phyloP scores from a whole-genome alignment of 1,140 invertebrate species.

The Drosophila hydei region DNA sequence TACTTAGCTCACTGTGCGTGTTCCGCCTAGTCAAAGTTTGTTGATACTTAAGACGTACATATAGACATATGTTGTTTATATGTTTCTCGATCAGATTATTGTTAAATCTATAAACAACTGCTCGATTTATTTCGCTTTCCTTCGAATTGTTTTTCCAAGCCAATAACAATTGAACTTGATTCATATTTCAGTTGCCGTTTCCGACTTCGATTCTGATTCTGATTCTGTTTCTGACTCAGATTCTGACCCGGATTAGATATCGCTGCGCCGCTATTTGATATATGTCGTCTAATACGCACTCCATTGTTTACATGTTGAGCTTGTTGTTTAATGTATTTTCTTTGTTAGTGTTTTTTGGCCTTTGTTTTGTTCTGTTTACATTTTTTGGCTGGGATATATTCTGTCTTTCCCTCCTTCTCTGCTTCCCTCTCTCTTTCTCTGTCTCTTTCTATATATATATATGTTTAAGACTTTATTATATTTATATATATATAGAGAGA shows the following conservation, averaged over 20 bases:
- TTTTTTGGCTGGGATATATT: constrained; percentile 9
- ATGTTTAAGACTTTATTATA: constrained; percentile 22
- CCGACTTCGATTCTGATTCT: background rate
- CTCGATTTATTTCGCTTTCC: background rate
- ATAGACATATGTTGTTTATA: background rate
- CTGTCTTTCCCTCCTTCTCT: background rate
- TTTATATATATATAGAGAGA: constrained; percentile 22
- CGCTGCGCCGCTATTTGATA: constrained; percentile 4
- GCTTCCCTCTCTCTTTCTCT: background rate
- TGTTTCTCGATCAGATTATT: background rate
- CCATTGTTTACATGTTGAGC: background rate
- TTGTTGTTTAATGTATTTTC: constrained; percentile 2
- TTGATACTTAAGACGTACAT: background rate
- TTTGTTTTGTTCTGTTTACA: constrained; percentile 28
- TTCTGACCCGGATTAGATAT: background rate
- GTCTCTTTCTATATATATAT: constrained; percentile 17
- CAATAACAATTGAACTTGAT: background rate
- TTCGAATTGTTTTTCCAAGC: too few species aligned
- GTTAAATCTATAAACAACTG: background rate
- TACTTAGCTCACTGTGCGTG: too few species aligned
- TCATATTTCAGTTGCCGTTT: background rate
- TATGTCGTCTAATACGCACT: background rate
- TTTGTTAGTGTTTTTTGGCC: too few species aligned
- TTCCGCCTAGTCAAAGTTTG: background rate
- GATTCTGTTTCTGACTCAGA: background rate